Conservation (phyloP, 2,888 invertebrate species). For the Masnerella sp. region DNA sequence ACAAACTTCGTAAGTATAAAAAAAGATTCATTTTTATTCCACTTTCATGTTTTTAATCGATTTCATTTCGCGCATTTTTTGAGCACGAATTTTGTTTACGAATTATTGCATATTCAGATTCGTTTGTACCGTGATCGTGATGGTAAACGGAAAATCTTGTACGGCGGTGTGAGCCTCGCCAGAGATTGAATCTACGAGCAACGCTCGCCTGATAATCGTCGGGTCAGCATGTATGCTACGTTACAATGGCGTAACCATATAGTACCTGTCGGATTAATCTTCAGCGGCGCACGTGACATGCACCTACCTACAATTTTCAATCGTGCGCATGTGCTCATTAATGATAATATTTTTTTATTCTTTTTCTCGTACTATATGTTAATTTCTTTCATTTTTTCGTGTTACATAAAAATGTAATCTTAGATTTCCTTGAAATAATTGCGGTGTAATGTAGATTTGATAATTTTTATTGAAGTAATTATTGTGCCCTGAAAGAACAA, state of each 20-base stretch:
- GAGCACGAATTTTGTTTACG: constrained; percentile 3
- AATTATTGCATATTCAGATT: constrained; percentile 11
- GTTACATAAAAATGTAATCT: no score
- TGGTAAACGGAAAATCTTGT: constrained; percentile 32
- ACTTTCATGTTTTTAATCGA: no score
- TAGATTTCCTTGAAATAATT: no score
- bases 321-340: neutral
- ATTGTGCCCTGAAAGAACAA: no score
- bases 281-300: constrained; percentile 5
- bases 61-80: no score
- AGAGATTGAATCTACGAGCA: constrained; percentile 26
- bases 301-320: neutral
- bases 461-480: no score
- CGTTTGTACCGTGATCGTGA: constrained; percentile 45
- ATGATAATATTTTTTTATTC: neutral
- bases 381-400: no score
- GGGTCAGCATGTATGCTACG: constrained; percentile 13
- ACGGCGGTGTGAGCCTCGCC: constrained; percentile 5
- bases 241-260: constrained; percentile 23
- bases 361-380: no score
- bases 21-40: no score
- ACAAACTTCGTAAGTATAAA: no score
- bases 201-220: constrained; percentile 17
- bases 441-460: no score
- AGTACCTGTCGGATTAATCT: constrained; percentile 16